phyloP scores from a whole-genome alignment of 2,113 vertebrate genomes.

The Puntigrus tetrazona region DNA sequence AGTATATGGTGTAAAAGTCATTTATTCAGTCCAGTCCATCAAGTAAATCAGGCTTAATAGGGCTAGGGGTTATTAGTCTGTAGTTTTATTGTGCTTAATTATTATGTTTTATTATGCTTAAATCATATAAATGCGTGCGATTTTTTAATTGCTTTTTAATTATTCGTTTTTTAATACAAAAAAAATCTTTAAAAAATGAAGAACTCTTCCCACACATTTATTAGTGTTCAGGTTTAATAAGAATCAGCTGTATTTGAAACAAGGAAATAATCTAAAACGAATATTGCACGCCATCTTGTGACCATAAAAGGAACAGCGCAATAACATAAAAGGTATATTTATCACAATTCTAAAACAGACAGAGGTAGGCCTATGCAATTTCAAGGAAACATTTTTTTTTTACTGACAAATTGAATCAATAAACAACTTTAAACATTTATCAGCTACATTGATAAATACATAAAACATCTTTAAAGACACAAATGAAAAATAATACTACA shows the following conservation, averaged over 20 bases:
- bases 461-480: not conserved
- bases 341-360: not conserved
- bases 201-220: not conserved
- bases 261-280: not conserved
- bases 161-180: not conserved
- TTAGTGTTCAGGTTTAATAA: not conserved
- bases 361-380: not conserved
- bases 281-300: constrained; percentile 1
- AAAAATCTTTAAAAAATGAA: not conserved
- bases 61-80: not conserved
- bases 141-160: not conserved
- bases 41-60: not conserved
- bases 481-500: not conserved
- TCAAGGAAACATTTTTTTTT: not conserved
- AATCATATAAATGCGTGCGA: too few species aligned
- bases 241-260: not conserved
- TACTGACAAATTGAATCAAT: not conserved
- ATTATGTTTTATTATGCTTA: not conserved
- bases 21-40: too few species aligned
- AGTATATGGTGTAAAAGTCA: too few species aligned
- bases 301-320: not conserved
- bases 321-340: not conserved
- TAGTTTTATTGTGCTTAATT: not conserved
- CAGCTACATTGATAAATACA: not conserved
- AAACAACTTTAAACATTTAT: not conserved